Conservation (phyloP, 2,113 vertebrate genomes). For the Chaenocephalus aceratus region DNA sequence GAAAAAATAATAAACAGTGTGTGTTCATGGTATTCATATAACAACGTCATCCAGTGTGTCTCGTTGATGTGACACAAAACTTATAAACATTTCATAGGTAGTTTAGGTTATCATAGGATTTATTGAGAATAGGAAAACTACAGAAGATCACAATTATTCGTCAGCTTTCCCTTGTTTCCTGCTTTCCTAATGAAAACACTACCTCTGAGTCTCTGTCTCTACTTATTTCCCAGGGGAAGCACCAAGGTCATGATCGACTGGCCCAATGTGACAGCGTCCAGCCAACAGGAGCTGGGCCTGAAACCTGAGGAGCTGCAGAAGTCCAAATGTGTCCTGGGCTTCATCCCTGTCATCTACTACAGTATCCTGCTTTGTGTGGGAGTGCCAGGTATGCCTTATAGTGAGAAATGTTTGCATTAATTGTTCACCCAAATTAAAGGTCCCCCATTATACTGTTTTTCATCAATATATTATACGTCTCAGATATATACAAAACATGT, state of each 20-base stretch:
- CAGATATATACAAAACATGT: too few relatives aligned
- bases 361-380: conserved; percentile 91
- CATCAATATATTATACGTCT: too few relatives aligned
- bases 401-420: neutral
- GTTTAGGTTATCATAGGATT: neutral
- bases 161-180: too few relatives aligned
- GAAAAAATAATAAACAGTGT: neutral
- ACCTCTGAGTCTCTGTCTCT: neutral
- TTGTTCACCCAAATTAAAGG: neutral
- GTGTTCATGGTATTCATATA: neutral
- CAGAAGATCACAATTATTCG: neutral
- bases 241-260: conserved; percentile 70
- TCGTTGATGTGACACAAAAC: too few relatives aligned
- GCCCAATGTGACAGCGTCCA: conserved; percentile 80
- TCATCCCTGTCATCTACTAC: conserved; percentile 90
- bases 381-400: conserved; percentile 86
- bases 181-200: neutral
- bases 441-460: too few relatives aligned
- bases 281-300: conserved; percentile 42
- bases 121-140: too few relatives aligned
- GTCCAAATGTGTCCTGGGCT: conserved; percentile 88
- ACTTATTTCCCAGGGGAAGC: neutral
- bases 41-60: too few relatives aligned
- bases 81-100: too few relatives aligned
- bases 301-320: conserved; percentile 59